These are phyloP conservation scores for Spisula subtruncata DNA, from an alignment of 2,888 invertebrate species.

Conservation along the genomic window DNA sequence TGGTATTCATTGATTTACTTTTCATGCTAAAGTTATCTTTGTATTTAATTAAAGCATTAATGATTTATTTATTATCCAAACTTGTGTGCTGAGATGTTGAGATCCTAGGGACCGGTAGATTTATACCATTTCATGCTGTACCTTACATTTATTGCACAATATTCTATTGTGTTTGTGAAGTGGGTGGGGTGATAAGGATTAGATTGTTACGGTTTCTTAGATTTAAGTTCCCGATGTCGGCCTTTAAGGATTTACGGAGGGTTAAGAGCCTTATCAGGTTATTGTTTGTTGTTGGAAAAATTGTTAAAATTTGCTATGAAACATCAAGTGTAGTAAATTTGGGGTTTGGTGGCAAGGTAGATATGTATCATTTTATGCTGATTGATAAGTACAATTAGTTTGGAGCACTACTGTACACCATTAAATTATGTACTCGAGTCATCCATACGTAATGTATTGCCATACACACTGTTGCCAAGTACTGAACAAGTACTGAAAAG, in stretches of 20 bases:
- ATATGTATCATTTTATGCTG: no score
- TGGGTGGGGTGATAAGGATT: neutral
- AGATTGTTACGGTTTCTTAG: neutral
- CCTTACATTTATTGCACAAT: neutral
- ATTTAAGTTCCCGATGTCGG: constrained; percentile 45
- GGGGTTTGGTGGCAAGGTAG: no score
- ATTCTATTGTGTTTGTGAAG: neutral
- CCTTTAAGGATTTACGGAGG: constrained; percentile 64
- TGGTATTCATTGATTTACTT: neutral
- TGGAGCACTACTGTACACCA: no score
- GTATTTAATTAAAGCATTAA: constrained; percentile 7
- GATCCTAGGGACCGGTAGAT: neutral
- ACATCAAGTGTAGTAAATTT: neutral
- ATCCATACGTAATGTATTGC: no score
- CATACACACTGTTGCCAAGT: no score
- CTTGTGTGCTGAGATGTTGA: neutral
- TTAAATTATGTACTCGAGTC: no score
- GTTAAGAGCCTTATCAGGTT: constrained; percentile 62
- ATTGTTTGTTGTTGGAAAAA: neutral
- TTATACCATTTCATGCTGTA: neutral
- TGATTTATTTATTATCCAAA: neutral
- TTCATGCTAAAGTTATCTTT: neutral
- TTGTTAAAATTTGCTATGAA: neutral
- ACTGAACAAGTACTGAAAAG: no score
- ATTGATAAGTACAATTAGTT: no score